phyloP scores from a whole-genome alignment of 2,797 vertebrate species.

The Kryptolebias ocellatus region DNA sequence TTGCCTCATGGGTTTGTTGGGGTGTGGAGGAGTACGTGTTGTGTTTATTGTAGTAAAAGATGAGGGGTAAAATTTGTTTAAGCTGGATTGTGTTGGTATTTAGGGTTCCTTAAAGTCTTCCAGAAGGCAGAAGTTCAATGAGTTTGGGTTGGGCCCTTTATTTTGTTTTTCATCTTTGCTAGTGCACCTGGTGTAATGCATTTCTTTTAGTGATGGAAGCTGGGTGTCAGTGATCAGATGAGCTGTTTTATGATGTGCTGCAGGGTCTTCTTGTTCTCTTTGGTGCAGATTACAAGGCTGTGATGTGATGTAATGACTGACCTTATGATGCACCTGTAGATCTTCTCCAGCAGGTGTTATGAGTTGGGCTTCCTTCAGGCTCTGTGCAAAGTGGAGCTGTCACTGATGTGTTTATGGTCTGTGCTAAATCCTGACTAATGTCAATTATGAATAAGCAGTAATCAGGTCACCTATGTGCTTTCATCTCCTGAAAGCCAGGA shows the following conservation, averaged over 20 bases:
- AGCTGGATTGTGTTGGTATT: not conserved
- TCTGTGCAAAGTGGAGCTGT: not conserved
- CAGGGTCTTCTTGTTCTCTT: not conserved
- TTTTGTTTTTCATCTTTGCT: not conserved
- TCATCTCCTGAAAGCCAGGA: too few relatives aligned
- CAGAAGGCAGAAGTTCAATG: not conserved
- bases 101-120: not conserved
- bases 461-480: too few relatives aligned
- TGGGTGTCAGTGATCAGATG: not conserved
- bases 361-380: not conserved
- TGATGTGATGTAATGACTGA: not conserved
- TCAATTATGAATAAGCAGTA: not conserved
- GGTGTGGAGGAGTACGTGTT: too few relatives aligned
- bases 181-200: not conserved
- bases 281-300: not conserved
- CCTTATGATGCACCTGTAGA: not conserved
- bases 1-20: too few relatives aligned
- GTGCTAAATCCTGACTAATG: not conserved
- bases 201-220: not conserved
- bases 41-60: too few relatives aligned
- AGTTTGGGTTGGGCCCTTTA: not conserved
- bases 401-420: not conserved
- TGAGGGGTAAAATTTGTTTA: not conserved
- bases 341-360: not conserved
- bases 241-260: conserved; percentile 5